Conservation (phyloP, 30 jellyfish, hydroid and myxozoan genomes). For the Nemopilema nomurai region DNA sequence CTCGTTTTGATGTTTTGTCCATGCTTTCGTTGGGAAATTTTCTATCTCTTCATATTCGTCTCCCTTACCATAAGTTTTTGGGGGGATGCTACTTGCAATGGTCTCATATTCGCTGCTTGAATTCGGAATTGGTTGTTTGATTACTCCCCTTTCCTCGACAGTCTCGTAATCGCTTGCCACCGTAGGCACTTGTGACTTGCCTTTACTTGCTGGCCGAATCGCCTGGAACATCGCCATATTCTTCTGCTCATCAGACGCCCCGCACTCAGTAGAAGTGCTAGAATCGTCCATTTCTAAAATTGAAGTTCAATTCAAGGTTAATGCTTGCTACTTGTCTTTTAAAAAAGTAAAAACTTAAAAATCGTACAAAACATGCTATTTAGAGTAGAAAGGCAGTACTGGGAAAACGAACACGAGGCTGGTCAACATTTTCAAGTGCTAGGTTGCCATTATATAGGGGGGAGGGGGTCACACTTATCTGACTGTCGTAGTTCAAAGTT, state of each 20-base stretch:
- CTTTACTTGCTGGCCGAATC: slow-evolving; percentile 4
- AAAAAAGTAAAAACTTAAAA: no score
- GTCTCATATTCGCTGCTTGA: background rate
- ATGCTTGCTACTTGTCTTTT: no score
- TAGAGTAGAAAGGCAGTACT: no score
- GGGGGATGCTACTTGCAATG: background rate
- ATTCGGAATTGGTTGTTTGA: background rate
- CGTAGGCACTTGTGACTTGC: background rate
- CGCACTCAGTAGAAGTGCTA: slow-evolving; percentile 16
- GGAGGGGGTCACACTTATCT: no score
- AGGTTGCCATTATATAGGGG: no score
- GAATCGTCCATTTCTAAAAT: background rate
- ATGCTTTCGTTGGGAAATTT: background rate
- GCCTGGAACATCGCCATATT: slow-evolving; percentile 18
- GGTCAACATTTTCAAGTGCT: no score
- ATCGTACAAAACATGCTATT: no score
- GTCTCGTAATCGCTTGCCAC: slow-evolving; percentile 7
- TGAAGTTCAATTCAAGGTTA: no score
- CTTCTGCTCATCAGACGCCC: background rate
- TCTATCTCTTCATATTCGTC: background rate
- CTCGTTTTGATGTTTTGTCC: background rate
- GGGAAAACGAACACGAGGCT: no score
- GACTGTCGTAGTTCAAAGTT: no score
- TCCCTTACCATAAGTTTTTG: background rate
- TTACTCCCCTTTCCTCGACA: background rate